These are phyloP conservation scores for Brienomyrus brachyistius DNA, from an alignment of 2,113 vertebrate species.

Conservation along the genomic window DNA sequence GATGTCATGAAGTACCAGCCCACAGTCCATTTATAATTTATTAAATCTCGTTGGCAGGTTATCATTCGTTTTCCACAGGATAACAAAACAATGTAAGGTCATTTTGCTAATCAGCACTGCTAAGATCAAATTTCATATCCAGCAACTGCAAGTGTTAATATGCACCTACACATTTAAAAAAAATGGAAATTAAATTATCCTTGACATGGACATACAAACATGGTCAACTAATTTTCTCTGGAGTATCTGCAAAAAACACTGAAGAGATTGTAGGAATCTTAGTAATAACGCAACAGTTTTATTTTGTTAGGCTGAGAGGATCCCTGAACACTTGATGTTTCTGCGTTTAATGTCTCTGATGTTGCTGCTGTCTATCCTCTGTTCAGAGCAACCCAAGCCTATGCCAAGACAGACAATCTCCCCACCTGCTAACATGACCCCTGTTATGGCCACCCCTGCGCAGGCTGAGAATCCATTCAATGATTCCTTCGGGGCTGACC, in stretches of 20 bases:
- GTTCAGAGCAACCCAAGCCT: slow-evolving; percentile 61
- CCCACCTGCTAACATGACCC: slow-evolving; percentile 31
- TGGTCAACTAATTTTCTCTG: background rate
- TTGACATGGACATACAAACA: background rate
- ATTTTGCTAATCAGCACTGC: background rate
- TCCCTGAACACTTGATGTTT: background rate
- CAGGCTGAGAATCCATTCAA: slow-evolving; percentile 59
- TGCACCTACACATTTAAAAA: background rate
- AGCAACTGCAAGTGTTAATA: background rate
- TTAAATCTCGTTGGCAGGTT: background rate
- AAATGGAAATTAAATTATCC: background rate
- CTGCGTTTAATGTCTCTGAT: background rate
- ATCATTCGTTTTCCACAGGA: background rate
- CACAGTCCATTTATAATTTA: background rate
- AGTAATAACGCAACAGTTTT: background rate
- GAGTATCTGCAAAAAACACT: background rate
- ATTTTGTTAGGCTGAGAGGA: background rate
- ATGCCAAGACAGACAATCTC: slow-evolving; percentile 34
- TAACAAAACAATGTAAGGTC: background rate
- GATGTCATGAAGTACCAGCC: background rate
- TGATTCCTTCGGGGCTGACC: slow-evolving; percentile 61
- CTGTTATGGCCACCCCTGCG: slow-evolving; percentile 23
- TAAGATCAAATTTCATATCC: background rate
- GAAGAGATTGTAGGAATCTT: background rate
- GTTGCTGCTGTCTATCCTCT: background rate